A percentile compares a stretch with the other conserved stretches of the same genome.
These are phyloP conservation scores for Apogon hyalosoma DNA, from an alignment of 2,797 vertebrate genomes.

Conservation along the genomic window DNA sequence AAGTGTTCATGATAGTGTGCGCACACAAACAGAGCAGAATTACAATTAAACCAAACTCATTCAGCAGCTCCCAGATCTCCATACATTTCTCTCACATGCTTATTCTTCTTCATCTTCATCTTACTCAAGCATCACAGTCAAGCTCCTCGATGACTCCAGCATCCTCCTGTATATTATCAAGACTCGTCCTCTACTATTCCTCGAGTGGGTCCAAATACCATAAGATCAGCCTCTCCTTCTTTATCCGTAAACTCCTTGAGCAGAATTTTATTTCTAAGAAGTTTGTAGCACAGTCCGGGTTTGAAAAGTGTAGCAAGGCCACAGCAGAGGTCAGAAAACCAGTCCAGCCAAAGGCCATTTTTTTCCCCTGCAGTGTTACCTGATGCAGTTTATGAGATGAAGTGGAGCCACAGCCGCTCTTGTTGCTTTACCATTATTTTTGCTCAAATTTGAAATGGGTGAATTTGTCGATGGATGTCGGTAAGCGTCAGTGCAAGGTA, in stretches of 20 bases:
- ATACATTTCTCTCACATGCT: conserved; percentile 52
- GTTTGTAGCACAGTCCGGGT: neutral
- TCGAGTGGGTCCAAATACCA: conserved; percentile 26
- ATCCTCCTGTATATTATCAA: conserved; percentile 9
- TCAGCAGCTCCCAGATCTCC: conserved; percentile 60
- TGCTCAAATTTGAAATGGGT: too few relatives aligned
- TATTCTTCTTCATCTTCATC: conserved; percentile 40
- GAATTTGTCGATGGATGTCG: too few relatives aligned
- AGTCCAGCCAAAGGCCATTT: conserved; percentile 14
- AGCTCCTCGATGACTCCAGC: conserved; percentile 28
- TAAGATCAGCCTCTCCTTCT: conserved; percentile 1
- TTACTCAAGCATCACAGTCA: conserved; percentile 24
- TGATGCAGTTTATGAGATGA: conserved; percentile 23
- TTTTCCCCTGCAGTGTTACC: neutral
- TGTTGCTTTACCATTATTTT: neutral
- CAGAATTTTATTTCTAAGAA: neutral
- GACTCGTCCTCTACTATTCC: neutral
- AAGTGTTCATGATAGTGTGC: conserved; percentile 73
- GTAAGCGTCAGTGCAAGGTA: too few relatives aligned
- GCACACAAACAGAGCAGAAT: conserved; percentile 70
- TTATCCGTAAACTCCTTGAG: neutral
- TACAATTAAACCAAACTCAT: conserved; percentile 71
- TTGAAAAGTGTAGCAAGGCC: conserved; percentile 4
- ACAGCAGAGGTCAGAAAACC: neutral
- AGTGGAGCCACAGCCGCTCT: conserved; percentile 7